These are phyloP conservation scores for Atrichornis clamosus DNA, from an alignment of 2,113 vertebrate genomes.

Conservation along the genomic window DNA sequence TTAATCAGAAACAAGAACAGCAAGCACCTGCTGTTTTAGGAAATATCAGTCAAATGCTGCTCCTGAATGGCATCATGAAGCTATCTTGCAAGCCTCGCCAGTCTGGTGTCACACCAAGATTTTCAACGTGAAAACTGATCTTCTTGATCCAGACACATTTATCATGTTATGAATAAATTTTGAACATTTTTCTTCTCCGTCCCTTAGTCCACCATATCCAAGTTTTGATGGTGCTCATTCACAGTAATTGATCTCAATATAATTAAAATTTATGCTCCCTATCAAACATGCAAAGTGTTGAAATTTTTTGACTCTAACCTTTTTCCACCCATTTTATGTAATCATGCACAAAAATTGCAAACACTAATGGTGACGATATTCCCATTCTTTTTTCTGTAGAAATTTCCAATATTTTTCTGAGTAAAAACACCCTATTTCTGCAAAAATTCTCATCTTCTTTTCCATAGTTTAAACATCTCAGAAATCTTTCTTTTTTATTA, in stretches of 20 bases:
- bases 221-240: background rate
- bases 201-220: background rate
- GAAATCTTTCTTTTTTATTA: background rate
- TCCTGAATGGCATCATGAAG: background rate
- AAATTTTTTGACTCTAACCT: background rate
- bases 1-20: background rate
- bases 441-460: background rate
- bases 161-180: background rate
- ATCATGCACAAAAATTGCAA: rapidly evolving
- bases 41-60: background rate
- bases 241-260: background rate
- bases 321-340: background rate
- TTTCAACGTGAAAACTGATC: background rate
- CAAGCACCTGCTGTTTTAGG: background rate
- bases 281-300: background rate
- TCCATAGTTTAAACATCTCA: background rate
- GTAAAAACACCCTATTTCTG: background rate
- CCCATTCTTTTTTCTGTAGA: background rate
- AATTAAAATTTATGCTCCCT: background rate
- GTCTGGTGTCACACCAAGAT: background rate
- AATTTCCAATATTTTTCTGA: background rate
- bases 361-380: background rate
- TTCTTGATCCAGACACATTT: background rate
- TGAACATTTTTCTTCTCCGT: background rate
- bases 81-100: background rate